phyloP scores from a whole-genome alignment of 2,113 vertebrate species.

The Trichomycterus rosablanca region DNA sequence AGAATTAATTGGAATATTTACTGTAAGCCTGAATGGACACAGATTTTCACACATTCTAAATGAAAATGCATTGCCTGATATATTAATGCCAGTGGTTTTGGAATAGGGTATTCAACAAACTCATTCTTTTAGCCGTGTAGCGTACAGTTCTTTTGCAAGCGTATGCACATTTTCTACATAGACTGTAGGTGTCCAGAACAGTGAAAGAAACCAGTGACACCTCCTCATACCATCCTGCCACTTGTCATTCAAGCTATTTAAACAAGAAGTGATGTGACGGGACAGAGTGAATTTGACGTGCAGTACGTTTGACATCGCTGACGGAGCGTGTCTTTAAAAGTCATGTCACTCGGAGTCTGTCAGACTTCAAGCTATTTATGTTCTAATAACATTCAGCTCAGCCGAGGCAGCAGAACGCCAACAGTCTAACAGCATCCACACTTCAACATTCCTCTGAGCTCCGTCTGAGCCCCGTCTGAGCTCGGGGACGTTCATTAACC shows the following conservation, averaged over 20 bases:
- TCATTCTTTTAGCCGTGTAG: too few species aligned
- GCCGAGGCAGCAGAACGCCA: neutral
- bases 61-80: too few species aligned
- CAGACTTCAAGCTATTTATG: neutral
- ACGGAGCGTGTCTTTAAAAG: conserved; percentile 45
- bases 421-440: neutral
- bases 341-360: conserved; percentile 33
- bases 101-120: too few species aligned
- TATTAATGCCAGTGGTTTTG: too few species aligned
- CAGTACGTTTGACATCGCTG: conserved; percentile 49
- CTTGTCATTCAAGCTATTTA: conserved; percentile 49
- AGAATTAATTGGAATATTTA: too few species aligned
- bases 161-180: too few species aligned
- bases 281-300: conserved; percentile 43
- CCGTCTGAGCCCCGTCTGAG: neutral
- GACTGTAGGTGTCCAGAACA: too few species aligned
- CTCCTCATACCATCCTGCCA: too few species aligned
- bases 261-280: conserved; percentile 46
- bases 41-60: too few species aligned
- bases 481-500: conserved; percentile 33
- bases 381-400: neutral
- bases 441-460: conserved; percentile 1
- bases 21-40: too few species aligned
- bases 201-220: too few species aligned
- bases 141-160: too few species aligned